These are phyloP conservation scores for Noctuana brunneofusca DNA, from an alignment of 2,888 invertebrate genomes.

Conservation along the genomic window DNA sequence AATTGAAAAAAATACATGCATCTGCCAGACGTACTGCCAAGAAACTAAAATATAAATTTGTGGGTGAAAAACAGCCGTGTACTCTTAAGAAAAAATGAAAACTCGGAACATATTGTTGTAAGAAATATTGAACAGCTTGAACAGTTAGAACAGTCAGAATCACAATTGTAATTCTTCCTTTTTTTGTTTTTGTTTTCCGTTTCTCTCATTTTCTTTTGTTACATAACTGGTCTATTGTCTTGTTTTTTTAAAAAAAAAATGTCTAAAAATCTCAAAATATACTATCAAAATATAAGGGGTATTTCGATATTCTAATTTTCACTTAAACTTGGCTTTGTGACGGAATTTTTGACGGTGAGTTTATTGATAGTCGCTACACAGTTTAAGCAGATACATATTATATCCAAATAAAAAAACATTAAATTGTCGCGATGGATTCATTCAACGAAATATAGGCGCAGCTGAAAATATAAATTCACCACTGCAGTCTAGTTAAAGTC, in stretches of 20 bases:
- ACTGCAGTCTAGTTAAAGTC: not conserved
- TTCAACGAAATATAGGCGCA: not conserved
- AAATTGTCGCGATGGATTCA: not conserved
- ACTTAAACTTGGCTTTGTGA: not conserved
- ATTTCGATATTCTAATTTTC: not conserved
- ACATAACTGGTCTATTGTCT: too few species aligned
- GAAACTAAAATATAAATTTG: not conserved
- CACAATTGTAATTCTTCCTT: not conserved
- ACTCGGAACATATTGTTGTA: not conserved
- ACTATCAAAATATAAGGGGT: not conserved
- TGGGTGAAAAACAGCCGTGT: not conserved
- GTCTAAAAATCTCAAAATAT: not conserved
- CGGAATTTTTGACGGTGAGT: not conserved
- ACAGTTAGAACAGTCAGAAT: not conserved
- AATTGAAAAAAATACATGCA: not conserved
- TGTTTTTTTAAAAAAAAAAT: too few species aligned
- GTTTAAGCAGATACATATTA: too few species aligned
- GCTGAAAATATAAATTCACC: slow-evolving; percentile 6
- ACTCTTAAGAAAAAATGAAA: slow-evolving; percentile 1
- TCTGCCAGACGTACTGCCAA: not conserved
- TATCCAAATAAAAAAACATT: not conserved
- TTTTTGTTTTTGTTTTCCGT: not conserved
- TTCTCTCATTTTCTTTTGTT: too few species aligned
- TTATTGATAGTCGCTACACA: not conserved
- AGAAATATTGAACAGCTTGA: not conserved